Percentiles rank a stretch among this genome's conserved stretches.
These are phyloP conservation scores for Hypotaenidia philippensis DNA, from an alignment of 2,797 vertebrate species.

Conservation along the genomic window DNA sequence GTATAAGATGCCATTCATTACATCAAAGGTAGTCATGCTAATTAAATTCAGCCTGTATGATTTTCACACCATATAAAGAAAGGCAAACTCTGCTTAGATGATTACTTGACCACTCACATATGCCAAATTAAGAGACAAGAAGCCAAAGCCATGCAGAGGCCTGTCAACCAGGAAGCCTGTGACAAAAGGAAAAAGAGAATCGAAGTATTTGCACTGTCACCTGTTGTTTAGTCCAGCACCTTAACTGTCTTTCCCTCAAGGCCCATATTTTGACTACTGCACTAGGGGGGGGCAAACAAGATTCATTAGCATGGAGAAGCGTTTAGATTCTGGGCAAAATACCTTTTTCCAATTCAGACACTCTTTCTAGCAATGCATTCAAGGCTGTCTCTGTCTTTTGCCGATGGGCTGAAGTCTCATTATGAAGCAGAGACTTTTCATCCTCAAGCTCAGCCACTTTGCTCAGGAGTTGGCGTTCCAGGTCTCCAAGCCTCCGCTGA, in stretches of 20 bases:
- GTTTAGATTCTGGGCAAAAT: background rate
- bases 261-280: background rate
- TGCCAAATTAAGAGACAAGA: conserved; percentile 5
- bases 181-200: background rate
- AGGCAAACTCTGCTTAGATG: background rate
- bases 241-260: background rate
- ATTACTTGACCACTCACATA: background rate
- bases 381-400: conserved; percentile 92
- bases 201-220: background rate
- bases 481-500: conserved; percentile 90
- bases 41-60: background rate
- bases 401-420: conserved; percentile 92
- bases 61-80: background rate
- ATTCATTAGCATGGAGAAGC: background rate
- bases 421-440: conserved; percentile 94
- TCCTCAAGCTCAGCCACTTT: conserved; percentile 94
- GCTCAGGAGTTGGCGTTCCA: conserved; percentile 93
- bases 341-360: conserved; percentile 96
- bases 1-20: background rate
- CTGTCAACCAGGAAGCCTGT: background rate
- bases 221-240: background rate
- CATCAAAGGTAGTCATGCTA: background rate
- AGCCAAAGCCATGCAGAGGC: background rate
- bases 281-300: background rate
- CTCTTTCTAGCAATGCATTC: conserved; percentile 91